Base-by-base conservation (phyloP, 2,113 vertebrate genomes). In the Phylloscopus trochiloides region DNA sequence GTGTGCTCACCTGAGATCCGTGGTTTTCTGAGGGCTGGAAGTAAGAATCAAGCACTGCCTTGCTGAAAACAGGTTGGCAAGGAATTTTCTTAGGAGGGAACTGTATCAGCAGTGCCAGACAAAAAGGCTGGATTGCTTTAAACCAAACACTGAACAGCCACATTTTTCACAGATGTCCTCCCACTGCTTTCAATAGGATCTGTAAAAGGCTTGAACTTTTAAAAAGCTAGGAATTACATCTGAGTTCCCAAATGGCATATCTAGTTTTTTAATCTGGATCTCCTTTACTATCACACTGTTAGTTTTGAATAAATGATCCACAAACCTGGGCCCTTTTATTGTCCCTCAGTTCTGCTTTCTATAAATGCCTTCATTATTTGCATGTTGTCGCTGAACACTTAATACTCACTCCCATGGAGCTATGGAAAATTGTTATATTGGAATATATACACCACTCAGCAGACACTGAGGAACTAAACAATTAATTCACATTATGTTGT, bases 361-460 rank as follows among this genome's bases (percentile, higher is more conserved):
- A 57, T 54, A 89, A 95, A 90, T 70, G 38, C 0, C 0, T 65
- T 92, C 66, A 91, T 86, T 92, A 90, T 87, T 91, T 95, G 74
- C 55, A 59, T 36, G 43, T 59, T 77, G 85, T 73, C 81, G 62
- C 77, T 58, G 62, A 87, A 51, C 68, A 66, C 59, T 92, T 88
- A 88, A 59, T 86, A 51, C 38, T 42, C 17, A 48, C 68, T 77
- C 91, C 86, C 58, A 75, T 20, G 40, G 91, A 92, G 76, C 63
- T 74, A 22, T 14, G 31, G 84, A 55, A 90, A 93, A 87, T 87
- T 67, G 43, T 79, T 88, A 50, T 32, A 73, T 90, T 86, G 72
- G 67, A 86, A 92, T 83, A 54, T 22, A 52, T 26, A 76, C 77
- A 61, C 59, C 40, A 9, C 65, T 96, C 91, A 96, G 94, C 88